phyloP scores from a whole-genome alignment of 2,888 invertebrate genomes.

The Icerya purchasi region DNA sequence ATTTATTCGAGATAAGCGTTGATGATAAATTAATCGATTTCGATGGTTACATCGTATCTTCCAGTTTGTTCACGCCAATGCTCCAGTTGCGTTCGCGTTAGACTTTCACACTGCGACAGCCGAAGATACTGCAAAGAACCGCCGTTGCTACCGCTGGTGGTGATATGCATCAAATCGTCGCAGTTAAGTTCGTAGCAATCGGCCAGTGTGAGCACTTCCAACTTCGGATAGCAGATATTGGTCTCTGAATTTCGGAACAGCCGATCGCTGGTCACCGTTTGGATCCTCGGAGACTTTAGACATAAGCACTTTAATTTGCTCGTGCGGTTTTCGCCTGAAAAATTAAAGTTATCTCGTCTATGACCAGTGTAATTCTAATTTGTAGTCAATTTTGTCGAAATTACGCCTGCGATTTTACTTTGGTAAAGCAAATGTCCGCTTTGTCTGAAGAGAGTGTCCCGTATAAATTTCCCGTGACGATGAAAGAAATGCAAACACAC shows the following conservation, averaged over 20 bases:
- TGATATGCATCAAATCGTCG: background rate
- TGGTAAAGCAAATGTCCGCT: too few species aligned
- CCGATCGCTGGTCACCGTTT: background rate
- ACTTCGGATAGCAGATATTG: background rate
- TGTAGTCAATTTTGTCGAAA: too few species aligned
- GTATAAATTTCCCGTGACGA: too few species aligned
- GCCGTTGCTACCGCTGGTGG: background rate
- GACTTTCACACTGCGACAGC: background rate
- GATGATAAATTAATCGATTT: background rate
- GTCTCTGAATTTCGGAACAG: background rate
- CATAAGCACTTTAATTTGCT: background rate
- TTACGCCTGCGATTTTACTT: too few species aligned
- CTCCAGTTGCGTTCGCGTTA: background rate
- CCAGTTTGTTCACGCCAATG: background rate
- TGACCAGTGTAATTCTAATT: too few species aligned
- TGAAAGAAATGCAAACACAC: too few species aligned
- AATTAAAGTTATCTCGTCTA: too few species aligned
- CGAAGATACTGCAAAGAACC: background rate
- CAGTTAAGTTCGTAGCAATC: background rate
- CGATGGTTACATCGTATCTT: background rate
- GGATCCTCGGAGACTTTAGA: background rate
- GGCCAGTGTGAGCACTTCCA: background rate
- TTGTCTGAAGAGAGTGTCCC: too few species aligned
- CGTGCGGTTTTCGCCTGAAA: background rate
- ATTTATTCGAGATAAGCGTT: too few species aligned